phyloP scores from a whole-genome alignment of 2,888 invertebrate genomes.

The Petrolisthes manimaculis region DNA sequence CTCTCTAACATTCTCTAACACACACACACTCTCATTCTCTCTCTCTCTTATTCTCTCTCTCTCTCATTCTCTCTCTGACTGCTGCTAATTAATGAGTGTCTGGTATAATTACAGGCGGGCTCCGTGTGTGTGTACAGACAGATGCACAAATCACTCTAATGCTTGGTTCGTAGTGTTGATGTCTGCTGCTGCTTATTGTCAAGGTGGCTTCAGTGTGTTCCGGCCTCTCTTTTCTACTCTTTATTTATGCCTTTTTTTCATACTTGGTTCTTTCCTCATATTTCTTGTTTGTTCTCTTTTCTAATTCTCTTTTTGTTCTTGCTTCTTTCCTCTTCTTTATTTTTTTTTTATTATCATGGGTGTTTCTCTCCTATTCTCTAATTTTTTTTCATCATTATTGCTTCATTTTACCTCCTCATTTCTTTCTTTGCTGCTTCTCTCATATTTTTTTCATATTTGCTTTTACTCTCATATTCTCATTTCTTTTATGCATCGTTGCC shows the following conservation, averaged over 20 bases:
- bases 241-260: neutral
- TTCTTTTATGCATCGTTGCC: neutral
- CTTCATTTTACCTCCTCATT: neutral
- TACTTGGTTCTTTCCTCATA: neutral
- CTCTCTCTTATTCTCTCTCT: too few relatives aligned
- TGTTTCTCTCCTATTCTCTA: neutral
- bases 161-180: too few relatives aligned
- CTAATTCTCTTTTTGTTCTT: neutral
- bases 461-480: neutral
- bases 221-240: neutral
- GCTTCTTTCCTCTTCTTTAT: neutral
- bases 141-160: neutral
- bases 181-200: too few relatives aligned
- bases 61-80: too few relatives aligned
- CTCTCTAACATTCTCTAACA: too few relatives aligned
- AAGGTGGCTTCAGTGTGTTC: too few relatives aligned
- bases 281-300: neutral
- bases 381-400: neutral
- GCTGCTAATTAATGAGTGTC: constrained; percentile 2
- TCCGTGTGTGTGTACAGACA: neutral
- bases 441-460: neutral
- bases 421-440: neutral
- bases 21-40: too few relatives aligned
- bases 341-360: neutral
- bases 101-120: neutral